Conservation (phyloP, 2,113 vertebrate species). For the Oxyruncus cristatus region DNA sequence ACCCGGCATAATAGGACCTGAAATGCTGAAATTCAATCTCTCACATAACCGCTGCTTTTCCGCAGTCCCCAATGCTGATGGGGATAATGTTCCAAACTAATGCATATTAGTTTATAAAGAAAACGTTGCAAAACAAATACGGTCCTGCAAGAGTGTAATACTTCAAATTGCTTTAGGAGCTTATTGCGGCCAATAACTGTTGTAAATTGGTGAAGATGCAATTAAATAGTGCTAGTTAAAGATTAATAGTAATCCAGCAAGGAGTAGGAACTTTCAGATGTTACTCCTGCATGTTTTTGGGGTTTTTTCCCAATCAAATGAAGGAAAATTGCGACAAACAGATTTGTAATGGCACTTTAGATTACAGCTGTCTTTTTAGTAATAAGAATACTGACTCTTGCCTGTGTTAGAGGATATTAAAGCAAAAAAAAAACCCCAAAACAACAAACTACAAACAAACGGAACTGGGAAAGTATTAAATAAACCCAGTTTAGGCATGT, state of each 20-base stretch:
- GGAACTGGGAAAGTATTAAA: background rate
- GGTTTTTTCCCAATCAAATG: background rate
- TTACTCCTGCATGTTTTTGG: background rate
- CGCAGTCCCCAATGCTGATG: conserved; percentile 23
- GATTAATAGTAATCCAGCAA: background rate
- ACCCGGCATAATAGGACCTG: background rate
- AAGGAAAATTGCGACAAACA: background rate
- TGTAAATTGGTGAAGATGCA: background rate
- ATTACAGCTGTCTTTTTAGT: background rate
- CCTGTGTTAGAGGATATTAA: background rate
- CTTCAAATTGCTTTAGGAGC: conserved; percentile 31
- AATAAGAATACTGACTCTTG: background rate
- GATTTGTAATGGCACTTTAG: background rate
- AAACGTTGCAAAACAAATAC: conserved; percentile 12
- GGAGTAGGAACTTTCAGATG: background rate
- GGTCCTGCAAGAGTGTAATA: background rate
- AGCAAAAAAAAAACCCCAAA: background rate
- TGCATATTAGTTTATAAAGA: background rate
- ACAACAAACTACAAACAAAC: background rate
- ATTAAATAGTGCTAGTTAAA: conserved; percentile 16
- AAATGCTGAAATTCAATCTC: conserved; percentile 45
- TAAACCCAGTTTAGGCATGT: background rate
- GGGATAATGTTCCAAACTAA: conserved; percentile 31
- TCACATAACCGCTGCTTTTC: conserved; percentile 6
- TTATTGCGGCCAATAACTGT: background rate